A percentile compares a stretch with the other conserved stretches of the same genome.
Evolutionary conservation across 2,113 vertebrate species (phyloP).

Genomic region (Solenodon paradoxus): DNA sequence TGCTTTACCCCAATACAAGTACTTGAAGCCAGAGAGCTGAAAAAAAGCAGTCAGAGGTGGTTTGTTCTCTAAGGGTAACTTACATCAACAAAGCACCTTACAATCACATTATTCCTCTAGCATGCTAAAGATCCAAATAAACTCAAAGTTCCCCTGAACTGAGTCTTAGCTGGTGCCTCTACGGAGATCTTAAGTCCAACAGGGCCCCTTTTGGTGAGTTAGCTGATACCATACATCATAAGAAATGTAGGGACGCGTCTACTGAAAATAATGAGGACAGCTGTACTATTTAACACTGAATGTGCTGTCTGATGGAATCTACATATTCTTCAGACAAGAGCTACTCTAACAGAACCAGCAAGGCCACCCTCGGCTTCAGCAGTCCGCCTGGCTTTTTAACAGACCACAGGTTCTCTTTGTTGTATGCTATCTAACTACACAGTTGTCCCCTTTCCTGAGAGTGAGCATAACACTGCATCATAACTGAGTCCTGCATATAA

Average conservation of each 20-base stretch:
- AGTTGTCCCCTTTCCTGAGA: neutral
- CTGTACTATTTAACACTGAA: neutral
- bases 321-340: constrained; percentile 7
- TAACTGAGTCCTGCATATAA: neutral
- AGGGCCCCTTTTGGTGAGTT: neutral
- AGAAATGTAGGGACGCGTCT: neutral
- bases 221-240: neutral
- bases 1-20: neutral
- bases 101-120: neutral
- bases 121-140: neutral
- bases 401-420: neutral
- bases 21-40: neutral
- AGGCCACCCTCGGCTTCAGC: neutral
- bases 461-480: neutral
- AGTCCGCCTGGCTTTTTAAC: neutral
- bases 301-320: neutral
- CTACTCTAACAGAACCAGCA: neutral
- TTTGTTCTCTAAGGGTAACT: neutral
- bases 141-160: neutral
- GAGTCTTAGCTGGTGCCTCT: neutral
- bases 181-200: neutral
- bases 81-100: neutral
- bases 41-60: neutral
- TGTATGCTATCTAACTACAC: neutral
- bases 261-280: neutral